Evolutionary conservation across 2,888 invertebrate genomes (phyloP), one percentile per base, ranked within the genome.

Genomic region (Aspidiotus destructor): DNA sequence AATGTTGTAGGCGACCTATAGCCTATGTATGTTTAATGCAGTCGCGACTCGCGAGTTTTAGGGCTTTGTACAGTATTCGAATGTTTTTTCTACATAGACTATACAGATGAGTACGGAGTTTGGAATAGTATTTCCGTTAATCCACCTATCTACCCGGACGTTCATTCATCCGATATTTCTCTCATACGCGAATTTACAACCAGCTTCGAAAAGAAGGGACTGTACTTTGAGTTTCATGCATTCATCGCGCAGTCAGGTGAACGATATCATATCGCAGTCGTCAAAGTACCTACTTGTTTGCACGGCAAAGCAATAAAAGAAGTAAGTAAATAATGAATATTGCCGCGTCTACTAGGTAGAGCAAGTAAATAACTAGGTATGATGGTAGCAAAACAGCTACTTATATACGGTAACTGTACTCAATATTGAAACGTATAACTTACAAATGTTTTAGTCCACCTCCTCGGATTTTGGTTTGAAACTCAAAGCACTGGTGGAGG

Each of bases 231-330:
- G 68, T 75, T 79, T 72, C 73, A 77, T n/a, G 77, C 77, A 17
- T 75, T 75, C 62, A 77, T 77, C 71, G 44, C 40, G 42, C 57
- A 65, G 44, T 57, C 57, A n/a, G 48, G 55, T 41, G 52, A 57
- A 11, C 57, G 55, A 40, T 28, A 44, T 15, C 3, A 44, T n/a
- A 74, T 86, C 41, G 75, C 76, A 11, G 74, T 88, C 69, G 77
- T 74, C 70, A 76, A 80, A 68, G 81, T 86, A 71, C 88, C 88
- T n/a, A 76, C 80, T 71, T 87, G 86, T 73, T 79, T 88, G 71
- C 75, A 81, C 48, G 81, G 82, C 48, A 82, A 82, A 76, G 78
- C 80, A 73, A 77, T 77, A 61, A 81, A 81, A 76, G 80, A 81
- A 77, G 83, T 84, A 78, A 48, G n/a, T 48, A 48, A 13, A n/a